Conservation (phyloP, 2,888 invertebrate species). For the Boloria selene region DNA sequence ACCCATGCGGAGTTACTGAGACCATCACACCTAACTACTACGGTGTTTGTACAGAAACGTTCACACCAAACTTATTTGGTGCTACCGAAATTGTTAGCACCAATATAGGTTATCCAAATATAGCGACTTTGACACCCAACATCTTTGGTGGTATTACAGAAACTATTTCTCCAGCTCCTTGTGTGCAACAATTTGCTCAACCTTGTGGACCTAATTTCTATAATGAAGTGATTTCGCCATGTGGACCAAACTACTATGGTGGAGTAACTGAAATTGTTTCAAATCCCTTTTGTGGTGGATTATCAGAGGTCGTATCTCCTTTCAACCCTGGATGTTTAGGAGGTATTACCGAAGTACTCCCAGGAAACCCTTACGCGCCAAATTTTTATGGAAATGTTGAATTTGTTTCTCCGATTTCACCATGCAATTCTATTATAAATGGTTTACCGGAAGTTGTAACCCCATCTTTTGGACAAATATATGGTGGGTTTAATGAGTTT, state of each 20-base stretch:
- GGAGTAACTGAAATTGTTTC: conserved; percentile 26
- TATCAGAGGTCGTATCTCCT: conserved; percentile 27
- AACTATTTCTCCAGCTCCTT: conserved; percentile 22
- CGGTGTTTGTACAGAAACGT: conserved; percentile 30
- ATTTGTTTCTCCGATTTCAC: conserved; percentile 4
- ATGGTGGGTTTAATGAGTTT: conserved; percentile 11
- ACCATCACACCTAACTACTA: conserved; percentile 29
- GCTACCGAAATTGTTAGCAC: conserved; percentile 31
- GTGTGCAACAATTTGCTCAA: conserved; percentile 24
- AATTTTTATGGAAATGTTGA: conserved; percentile 18
- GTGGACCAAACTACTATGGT: conserved; percentile 26
- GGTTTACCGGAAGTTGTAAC: conserved; percentile 17
- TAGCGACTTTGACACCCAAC: conserved; percentile 24
- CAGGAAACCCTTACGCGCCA: conserved; percentile 14
- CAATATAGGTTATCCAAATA: conserved; percentile 13
- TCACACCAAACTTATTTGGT: conserved; percentile 26
- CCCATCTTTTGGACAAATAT: conserved; percentile 12
- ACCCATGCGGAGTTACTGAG: conserved; percentile 30
- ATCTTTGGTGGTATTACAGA: conserved; percentile 32
- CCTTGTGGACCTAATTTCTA: conserved; percentile 38
- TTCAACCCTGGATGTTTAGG: conserved; percentile 12
- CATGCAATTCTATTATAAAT: conserved; percentile 9
- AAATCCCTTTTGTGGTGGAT: conserved; percentile 18
- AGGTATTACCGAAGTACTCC: conserved; percentile 22
- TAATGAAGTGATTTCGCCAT: conserved; percentile 32